Evolutionary conservation across 2,113 vertebrate species (phyloP), one percentile per base, ranked within the genome.

Genomic region (Serilophus lunatus): DNA sequence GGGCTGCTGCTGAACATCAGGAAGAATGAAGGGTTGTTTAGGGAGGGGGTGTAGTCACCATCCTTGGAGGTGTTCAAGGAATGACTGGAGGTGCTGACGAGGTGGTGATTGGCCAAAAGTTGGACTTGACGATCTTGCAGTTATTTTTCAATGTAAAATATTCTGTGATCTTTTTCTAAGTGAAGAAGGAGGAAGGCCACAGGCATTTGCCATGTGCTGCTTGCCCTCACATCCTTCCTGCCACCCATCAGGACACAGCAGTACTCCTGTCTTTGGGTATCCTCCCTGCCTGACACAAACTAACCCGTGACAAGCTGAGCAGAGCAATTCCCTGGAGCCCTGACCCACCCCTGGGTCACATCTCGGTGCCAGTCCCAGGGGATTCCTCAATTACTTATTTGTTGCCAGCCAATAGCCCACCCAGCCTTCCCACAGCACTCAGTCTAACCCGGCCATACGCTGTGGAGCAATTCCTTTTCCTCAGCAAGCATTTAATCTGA

Each of bases 401-500:
- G 33, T 2, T n/a, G 20, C n/a, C 8, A 28, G 29, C 54, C 42
- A 7, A 3, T 4, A 51, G 19, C n/a, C 31, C 44, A 0, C 5
- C 2, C 7, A 24, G 45, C 66, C 44, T 10, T 42, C 63, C 40
- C 9, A 3, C n/a, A 4, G 24, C 47, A 40, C 65, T 5, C 3
- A 5, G 38, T 66, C 78, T 5, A 25, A 40, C 57, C 72, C 1
- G 0, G 15, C 74, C 40, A 8, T 11, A 13, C 2, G 14, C 72
- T 6, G 1, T 4, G 0, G 65, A 94, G 82, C 70, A 20, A 28
- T 6, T 56, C 84, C 82, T 84, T 49, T 31, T 90, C 93, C 91
- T 87, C 61, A 84, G 66, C 70, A 15, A 25, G 75, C 81, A 18
- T 57, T 91, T 96, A 90, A 96, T 96, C 65, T 2, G 75, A 92